Conservation (phyloP, 2,797 vertebrate genomes). For the Ficedula albicollis region DNA sequence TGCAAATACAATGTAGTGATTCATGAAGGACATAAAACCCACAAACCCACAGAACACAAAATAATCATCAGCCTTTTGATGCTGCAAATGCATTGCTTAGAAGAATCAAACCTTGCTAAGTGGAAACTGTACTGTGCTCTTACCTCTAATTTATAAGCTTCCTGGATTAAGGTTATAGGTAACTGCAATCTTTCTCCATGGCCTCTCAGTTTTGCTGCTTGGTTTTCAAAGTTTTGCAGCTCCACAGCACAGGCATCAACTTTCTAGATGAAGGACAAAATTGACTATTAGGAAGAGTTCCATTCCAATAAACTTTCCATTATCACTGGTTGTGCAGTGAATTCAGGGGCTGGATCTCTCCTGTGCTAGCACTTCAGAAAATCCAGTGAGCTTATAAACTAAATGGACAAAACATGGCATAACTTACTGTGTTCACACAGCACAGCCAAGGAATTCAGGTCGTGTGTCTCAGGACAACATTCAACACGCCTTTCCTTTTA, state of each 20-base stretch:
- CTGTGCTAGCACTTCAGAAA: neutral
- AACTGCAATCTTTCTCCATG: constrained; percentile 71
- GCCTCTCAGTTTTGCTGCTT: constrained; percentile 76
- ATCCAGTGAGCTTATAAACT: neutral
- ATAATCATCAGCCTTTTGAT: neutral
- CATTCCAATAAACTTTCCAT: neutral
- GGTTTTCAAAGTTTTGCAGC: constrained; percentile 76
- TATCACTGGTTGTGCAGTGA: neutral
- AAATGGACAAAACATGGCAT: neutral
- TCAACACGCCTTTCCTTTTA: neutral
- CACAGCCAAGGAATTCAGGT: neutral
- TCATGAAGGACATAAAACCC: too few species aligned
- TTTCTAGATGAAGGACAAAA: constrained; percentile 62
- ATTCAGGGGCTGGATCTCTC: neutral
- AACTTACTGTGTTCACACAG: neutral
- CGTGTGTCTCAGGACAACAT: neutral
- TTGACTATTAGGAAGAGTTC: neutral
- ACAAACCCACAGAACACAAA: too few species aligned
- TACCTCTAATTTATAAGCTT: constrained; percentile 84
- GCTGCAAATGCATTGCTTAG: neutral
- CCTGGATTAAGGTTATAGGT: constrained; percentile 73
- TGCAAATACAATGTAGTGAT: neutral
- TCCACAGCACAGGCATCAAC: constrained; percentile 53
- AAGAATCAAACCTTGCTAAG: neutral
- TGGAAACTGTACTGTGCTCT: neutral